Conservation (phyloP, 2,113 vertebrate species). For the Muscicapa adusta region DNA sequence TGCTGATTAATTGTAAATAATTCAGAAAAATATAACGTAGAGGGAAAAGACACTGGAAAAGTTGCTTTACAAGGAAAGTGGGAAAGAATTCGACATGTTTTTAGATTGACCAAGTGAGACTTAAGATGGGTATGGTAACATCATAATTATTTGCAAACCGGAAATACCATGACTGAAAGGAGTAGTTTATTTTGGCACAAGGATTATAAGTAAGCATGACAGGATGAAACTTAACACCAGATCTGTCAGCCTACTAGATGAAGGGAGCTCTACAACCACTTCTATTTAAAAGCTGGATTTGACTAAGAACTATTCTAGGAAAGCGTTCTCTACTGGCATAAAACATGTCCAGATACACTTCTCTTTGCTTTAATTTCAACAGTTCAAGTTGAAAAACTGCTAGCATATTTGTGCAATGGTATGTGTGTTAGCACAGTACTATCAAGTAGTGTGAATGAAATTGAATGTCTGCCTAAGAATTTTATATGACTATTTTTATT, state of each 20-base stretch:
- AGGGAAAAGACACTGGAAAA: not conserved
- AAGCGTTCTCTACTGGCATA: not conserved
- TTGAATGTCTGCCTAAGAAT: not conserved
- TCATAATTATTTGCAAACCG: not conserved
- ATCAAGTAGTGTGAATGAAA: not conserved
- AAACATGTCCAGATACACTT: not conserved
- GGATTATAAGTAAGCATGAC: slow-evolving; percentile 14
- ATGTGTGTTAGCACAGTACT: not conserved
- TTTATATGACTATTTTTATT: not conserved
- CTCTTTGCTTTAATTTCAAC: not conserved
- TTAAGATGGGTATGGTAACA: not conserved
- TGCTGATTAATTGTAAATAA: not conserved
- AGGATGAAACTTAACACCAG: slow-evolving; percentile 47
- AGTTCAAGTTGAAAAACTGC: not conserved
- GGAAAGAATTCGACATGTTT: not conserved
- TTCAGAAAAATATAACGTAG: not conserved
- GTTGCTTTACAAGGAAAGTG: not conserved
- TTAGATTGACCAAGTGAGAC: not conserved
- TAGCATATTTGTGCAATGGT: not conserved
- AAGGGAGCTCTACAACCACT: slow-evolving; percentile 5
- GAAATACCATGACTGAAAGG: slow-evolving; percentile 25
- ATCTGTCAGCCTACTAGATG: not conserved
- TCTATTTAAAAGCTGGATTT: slow-evolving; percentile 44
- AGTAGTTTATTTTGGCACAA: slow-evolving; percentile 39
- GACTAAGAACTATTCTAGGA: slow-evolving; percentile 2